Evolutionary conservation across 35 echinoderm and acorn worm genomes (phyloP).

Genomic region (Diadema setosum): DNA sequence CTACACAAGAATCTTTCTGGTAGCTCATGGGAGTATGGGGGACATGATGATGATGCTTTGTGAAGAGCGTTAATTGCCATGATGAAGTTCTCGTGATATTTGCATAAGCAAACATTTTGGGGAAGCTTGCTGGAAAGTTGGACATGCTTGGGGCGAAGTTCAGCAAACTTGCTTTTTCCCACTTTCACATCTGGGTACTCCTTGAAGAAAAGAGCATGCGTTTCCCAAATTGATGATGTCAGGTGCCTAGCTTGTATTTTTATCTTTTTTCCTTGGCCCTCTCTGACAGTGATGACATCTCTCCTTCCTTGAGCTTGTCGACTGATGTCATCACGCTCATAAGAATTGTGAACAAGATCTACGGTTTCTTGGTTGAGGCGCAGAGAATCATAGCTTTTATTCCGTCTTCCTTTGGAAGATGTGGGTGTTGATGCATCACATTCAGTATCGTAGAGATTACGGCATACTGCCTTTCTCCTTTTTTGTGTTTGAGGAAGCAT

Average conservation of each 20-base stretch:
- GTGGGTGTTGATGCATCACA: not conserved
- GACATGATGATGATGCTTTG: constrained; percentile 11
- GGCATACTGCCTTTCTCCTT: not conserved
- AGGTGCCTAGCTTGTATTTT: constrained; percentile 10
- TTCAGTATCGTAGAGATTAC: not conserved
- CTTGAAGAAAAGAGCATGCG: constrained; percentile 12
- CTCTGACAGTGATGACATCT: constrained; percentile 20
- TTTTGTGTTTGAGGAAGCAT: not conserved
- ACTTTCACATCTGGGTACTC: constrained; percentile 23
- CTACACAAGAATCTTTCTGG: not conserved
- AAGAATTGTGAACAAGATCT: not conserved
- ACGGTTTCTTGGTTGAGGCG: not conserved
- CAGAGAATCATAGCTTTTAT: not conserved
- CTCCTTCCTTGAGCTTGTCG: constrained; percentile 33
- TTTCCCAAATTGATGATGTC: constrained; percentile 18
- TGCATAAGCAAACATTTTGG: constrained; percentile 41
- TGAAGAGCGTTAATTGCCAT: constrained; percentile 22
- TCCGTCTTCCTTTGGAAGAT: not conserved
- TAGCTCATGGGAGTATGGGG: constrained; percentile 22
- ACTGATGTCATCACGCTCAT: constrained; percentile 42
- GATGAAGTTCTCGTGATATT: constrained; percentile 52
- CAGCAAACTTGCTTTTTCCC: constrained; percentile 48
- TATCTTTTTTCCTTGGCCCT: not conserved
- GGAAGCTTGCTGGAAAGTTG: constrained; percentile 35
- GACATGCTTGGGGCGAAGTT: constrained; percentile 38